Evolutionary conservation across 2,113 vertebrate species (phyloP).

Genomic region (Albula glossodonta): DNA sequence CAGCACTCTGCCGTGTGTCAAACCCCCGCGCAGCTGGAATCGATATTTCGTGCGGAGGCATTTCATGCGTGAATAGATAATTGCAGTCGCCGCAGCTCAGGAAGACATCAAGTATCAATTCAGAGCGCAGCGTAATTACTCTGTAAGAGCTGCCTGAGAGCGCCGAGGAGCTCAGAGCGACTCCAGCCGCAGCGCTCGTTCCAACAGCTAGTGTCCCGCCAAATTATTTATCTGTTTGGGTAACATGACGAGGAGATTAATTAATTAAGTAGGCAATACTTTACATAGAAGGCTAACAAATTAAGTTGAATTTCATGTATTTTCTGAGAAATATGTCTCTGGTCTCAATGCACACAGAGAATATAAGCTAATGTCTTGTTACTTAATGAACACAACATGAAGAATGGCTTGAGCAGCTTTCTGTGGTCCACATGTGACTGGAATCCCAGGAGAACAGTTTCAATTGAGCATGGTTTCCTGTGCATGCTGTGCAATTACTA

Average conservation of each 20-base stretch:
- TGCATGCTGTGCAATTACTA: background rate
- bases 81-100: slow-evolving; percentile 49
- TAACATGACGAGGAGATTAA: background rate
- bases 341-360: too few relatives aligned
- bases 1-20: slow-evolving; percentile 17
- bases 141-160: slow-evolving; percentile 46
- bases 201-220: background rate
- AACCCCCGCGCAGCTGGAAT: slow-evolving; percentile 45
- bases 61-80: slow-evolving; percentile 57
- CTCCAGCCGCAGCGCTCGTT: background rate
- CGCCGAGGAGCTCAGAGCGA: background rate
- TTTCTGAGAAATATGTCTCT: too few relatives aligned
- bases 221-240: background rate
- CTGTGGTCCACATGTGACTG: background rate
- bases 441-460: background rate
- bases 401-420: too few relatives aligned
- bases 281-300: background rate
- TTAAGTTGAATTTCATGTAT: too few relatives aligned
- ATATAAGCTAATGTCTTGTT: too few relatives aligned
- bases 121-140: slow-evolving; percentile 52
- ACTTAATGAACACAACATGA: too few relatives aligned
- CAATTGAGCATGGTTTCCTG: background rate
- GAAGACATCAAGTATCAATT: slow-evolving; percentile 52
- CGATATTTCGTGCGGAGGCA: slow-evolving; percentile 53
- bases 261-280: background rate